phyloP scores from a whole-genome alignment of 1,140 invertebrate species.

The Pinna nobilis region DNA sequence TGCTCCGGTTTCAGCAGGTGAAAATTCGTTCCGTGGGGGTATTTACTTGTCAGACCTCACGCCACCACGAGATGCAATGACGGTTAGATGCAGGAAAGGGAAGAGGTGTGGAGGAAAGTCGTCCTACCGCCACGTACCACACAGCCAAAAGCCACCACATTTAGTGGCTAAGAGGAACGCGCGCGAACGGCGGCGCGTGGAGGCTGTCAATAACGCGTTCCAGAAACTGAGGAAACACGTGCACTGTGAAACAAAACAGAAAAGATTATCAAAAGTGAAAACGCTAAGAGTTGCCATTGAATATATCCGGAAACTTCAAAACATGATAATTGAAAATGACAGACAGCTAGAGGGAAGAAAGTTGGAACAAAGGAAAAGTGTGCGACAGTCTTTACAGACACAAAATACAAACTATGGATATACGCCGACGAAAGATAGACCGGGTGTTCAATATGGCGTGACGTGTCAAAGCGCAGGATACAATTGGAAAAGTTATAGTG shows the following conservation, averaged over 20 bases:
- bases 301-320: slow-evolving; percentile 90
- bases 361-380: background rate
- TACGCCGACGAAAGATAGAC: no score
- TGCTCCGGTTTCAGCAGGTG: slow-evolving; percentile 16
- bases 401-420: no score
- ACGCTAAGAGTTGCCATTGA: slow-evolving; percentile 93
- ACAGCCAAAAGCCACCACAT: slow-evolving; percentile 78
- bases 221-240: slow-evolving; percentile 64
- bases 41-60: background rate
- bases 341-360: background rate
- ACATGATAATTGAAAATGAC: slow-evolving; percentile 80
- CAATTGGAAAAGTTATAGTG: no score
- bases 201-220: slow-evolving; percentile 86
- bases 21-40: background rate
- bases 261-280: slow-evolving; percentile 85
- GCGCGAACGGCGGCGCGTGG: slow-evolving; percentile 92
- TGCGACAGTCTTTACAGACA: background rate
- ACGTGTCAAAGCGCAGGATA: no score
- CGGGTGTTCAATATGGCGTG: no score
- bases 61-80: background rate
- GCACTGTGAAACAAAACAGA: slow-evolving; percentile 76
- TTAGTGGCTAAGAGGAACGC: slow-evolving; percentile 93
- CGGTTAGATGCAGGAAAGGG: background rate
- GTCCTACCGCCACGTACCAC: slow-evolving; percentile 61
- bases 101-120: slow-evolving; percentile 35